Base-by-base conservation (phyloP, 2,797 vertebrate species). In the Labeo calbasu region DNA sequence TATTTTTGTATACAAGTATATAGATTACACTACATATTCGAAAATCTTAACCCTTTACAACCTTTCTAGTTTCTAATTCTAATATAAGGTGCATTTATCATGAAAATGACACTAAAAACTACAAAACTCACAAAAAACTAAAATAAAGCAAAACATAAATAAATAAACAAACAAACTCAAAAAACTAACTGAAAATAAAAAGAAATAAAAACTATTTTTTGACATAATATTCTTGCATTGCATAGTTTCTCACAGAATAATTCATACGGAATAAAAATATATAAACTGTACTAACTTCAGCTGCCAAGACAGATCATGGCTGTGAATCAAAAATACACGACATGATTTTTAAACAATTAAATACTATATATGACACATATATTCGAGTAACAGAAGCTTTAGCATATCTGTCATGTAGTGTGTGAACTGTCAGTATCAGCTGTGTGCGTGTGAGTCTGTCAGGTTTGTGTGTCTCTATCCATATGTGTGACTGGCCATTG, bases 401-500 rank as follows among this genome's bases (percentile, higher is more conserved):
- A 72, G 70, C 43, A 51, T 23, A 50, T 59, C 43, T 50, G 86
- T 87, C 90, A 85, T 65, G 88, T 84, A 82, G 86, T 88, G 90
- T 88, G 90, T 89, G 81, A 88, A 88, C 89, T 84, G 79, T 68
- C 25, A 36, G 77, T 57, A 32, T 63, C n/a, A 6, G 57, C n/a
- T 77, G 77, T 76, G 50, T 85, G 69, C 66, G 25, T 77, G 66
- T 63, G 86, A 80, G 69, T 68, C 36, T 59, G 75, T 82, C 63
- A 68, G 48, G 25, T 79, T 59, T 75, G 85, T 86, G 69, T 79
- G 86, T 88, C 51, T 81, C 40, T 85, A 76, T 73, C 81, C 61
- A 84, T 73, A 78, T 86, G 80, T 77, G 84, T 79, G 86, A 81
- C 59, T 83, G 86, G 94, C 95, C 94, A 94, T 91, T 94, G 95